Evolutionary conservation across 1,140 invertebrate species (phyloP), one percentile per base, ranked within the genome.

Genomic region (Leptoteleia sp.): DNA sequence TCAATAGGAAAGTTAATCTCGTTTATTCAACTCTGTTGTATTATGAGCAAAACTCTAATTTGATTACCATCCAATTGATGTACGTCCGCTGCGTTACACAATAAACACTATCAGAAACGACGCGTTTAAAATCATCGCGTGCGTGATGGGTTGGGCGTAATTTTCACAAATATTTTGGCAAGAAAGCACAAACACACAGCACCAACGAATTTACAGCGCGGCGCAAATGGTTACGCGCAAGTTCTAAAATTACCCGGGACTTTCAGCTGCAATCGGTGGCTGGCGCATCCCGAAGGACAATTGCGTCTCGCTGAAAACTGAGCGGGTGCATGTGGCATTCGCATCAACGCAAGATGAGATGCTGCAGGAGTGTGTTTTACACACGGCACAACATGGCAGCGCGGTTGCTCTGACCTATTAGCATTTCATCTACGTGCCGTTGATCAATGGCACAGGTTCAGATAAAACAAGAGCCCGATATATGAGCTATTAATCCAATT

Each of bases 401-500:
- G 57, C 29, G 43, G 43, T 62, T 67, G 54, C 61, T 78, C 64
- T 76, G 76, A 67, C 55, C 76, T 78, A 50, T 78, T 72, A 72
- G 67, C 68, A 72, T 72, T 67, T 72, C 59, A 72, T 72, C 67
- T 54, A n/a, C 67, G 29, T 52, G 54, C 55, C 47, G 61, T 54
- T 78, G 67, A 78, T 78, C 61, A 78, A 78, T 78, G 61, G 62
- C 62, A 52, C 50, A 65, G 17, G 59, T 31, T 43, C 31, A 55
- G 75, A 71, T 70, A 65, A 77, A 78, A 78, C 52, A 55, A 71
- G 67, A 61, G 25, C 43, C 29, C 75, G 59, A 65, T 71, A 48
- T 62, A 71, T 64, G 59, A 57, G 65, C 64, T 68, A 77, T 77
- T 70, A 77, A 70, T 77, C 65, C 57, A 42, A 52, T 77, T 65